Conservation (phyloP, 2,797 vertebrate species). For the Schizopygopsis malacanthus region DNA sequence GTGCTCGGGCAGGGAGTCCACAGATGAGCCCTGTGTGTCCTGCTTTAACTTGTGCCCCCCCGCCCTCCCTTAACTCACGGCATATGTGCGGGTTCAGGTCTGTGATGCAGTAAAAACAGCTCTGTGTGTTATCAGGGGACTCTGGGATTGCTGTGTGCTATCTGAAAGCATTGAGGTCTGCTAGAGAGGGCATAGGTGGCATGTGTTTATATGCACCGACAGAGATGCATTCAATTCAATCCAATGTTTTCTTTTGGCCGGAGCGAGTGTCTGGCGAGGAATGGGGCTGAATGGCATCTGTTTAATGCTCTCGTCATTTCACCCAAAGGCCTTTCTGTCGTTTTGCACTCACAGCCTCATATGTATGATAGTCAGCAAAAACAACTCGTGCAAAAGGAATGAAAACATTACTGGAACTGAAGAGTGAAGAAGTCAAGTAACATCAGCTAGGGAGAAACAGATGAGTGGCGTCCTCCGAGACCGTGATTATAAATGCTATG, state of each 20-base stretch:
- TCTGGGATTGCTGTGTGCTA: slow-evolving; percentile 50
- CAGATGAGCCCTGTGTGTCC: slow-evolving; percentile 52
- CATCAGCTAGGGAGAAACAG: not conserved
- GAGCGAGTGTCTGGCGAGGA: not conserved
- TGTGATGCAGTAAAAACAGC: slow-evolving; percentile 51
- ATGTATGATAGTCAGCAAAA: slow-evolving; percentile 22
- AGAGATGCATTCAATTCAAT: slow-evolving; percentile 22
- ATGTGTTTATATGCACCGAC: slow-evolving; percentile 14
- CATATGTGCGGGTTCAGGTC: slow-evolving; percentile 38
- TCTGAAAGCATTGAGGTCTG: slow-evolving; percentile 46
- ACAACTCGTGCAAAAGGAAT: not conserved
- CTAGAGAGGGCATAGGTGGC: not conserved
- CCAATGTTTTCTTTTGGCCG: slow-evolving; percentile 2
- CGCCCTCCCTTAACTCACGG: slow-evolving; percentile 5
- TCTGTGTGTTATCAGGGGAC: slow-evolving; percentile 62
- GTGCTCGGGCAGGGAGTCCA: slow-evolving; percentile 50
- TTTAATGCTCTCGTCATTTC: not conserved
- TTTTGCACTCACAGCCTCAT: slow-evolving; percentile 15
- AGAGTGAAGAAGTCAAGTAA: not conserved
- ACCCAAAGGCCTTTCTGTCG: not conserved
- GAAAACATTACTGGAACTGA: not conserved
- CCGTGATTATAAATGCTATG: slow-evolving; percentile 18
- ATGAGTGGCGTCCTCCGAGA: slow-evolving; percentile 11
- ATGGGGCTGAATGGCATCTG: slow-evolving; percentile 18
- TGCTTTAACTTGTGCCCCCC: slow-evolving; percentile 19